A percentile compares a stretch with the other conserved stretches of the same genome.
phyloP scores from a whole-genome alignment of 2,888 invertebrate genomes.

The Germaria angustata region DNA sequence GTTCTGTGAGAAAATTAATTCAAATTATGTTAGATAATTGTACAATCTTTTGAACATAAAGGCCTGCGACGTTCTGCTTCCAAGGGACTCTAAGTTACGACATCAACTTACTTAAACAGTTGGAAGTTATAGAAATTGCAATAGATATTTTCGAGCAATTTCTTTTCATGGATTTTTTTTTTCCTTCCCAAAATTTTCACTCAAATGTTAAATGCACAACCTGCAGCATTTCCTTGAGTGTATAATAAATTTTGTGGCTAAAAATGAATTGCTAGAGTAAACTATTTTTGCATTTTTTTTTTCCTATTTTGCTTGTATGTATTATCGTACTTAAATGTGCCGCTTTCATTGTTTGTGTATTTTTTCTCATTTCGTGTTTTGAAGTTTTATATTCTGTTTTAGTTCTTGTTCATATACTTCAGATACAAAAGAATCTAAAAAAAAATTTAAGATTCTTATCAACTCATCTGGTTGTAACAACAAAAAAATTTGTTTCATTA shows the following conservation, averaged over 20 bases:
- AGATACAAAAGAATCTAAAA: neutral
- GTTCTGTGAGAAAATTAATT: no score
- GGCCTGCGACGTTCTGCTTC: no score
- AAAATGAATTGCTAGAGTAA: neutral
- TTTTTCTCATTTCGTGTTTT: constrained; percentile 1
- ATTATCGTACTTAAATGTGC: neutral
- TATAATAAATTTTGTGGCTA: neutral
- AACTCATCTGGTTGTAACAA: constrained; percentile 14
- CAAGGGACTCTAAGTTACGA: no score
- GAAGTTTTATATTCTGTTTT: neutral
- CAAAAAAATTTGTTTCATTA: neutral
- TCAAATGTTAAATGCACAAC: no score
- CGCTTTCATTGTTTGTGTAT: constrained; percentile 3
- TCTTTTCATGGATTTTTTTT: no score
- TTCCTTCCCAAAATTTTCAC: no score
- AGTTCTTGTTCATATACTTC: neutral
- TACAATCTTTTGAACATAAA: no score
- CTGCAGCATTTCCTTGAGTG: neutral
- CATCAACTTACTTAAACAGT: no score
- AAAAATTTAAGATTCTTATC: constrained; percentile 36
- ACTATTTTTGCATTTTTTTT: neutral
- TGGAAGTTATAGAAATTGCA: no score
- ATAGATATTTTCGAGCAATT: no score
- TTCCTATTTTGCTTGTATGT: neutral
- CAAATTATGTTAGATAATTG: no score